A percentile compares a stretch with the other conserved stretches of the same genome.
Conservation (phyloP, 2,888 invertebrate species). For the Drymonia ruficornis region DNA sequence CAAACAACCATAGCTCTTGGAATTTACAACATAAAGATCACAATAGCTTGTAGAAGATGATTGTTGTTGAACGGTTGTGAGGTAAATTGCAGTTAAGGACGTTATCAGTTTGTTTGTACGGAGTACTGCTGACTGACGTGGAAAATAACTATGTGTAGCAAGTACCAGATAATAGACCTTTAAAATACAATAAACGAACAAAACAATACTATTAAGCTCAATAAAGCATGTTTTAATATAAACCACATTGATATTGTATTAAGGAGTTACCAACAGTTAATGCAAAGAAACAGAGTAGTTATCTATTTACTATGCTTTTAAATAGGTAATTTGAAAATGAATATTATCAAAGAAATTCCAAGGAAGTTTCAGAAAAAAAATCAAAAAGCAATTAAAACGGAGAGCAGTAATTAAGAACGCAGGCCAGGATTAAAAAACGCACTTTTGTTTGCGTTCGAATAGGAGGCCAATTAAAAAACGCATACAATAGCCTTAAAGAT, state of each 20-base stretch:
- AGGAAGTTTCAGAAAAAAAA: constrained; percentile 9
- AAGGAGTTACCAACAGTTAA: too few species aligned
- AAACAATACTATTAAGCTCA: constrained; percentile 6
- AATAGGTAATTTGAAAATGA: neutral
- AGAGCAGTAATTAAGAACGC: constrained; percentile 22
- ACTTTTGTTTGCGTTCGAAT: constrained; percentile 43
- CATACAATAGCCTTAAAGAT: constrained; percentile 54
- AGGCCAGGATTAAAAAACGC: constrained; percentile 37
- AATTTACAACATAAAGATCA: constrained; percentile 2
- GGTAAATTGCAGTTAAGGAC: constrained; percentile 14
- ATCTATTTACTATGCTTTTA: neutral
- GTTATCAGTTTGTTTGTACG: constrained; percentile 31
- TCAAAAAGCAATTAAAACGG: constrained; percentile 8
- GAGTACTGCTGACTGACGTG: constrained; percentile 14
- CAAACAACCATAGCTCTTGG: constrained; percentile 16
- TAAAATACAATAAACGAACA: constrained; percentile 14
- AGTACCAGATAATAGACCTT: constrained; percentile 12
- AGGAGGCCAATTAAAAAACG: constrained; percentile 39
- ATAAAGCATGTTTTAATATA: constrained; percentile 7
- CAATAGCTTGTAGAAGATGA: neutral
- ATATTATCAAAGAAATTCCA: constrained; percentile 12
- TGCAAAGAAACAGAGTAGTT: too few species aligned
- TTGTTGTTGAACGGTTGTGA: constrained; percentile 9
- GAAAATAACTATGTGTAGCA: constrained; percentile 29
- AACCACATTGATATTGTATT: too few species aligned